Base-by-base conservation (phyloP, 2,113 vertebrate genomes). In the Piprites chloris region DNA sequence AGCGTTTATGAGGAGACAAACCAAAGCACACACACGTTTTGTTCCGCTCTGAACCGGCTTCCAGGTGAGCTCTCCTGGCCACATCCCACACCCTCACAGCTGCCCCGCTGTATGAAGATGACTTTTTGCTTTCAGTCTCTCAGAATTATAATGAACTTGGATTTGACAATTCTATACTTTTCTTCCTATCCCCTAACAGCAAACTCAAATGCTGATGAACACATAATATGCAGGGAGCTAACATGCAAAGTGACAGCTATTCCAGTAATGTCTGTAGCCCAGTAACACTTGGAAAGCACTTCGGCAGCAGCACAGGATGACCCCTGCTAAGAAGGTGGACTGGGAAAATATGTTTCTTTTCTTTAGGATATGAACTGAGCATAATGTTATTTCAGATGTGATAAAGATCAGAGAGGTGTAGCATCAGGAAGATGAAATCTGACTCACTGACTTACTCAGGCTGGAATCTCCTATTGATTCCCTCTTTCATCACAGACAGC, bases 401-500 rank as follows among this genome's bases (percentile, higher is more conserved):
- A 95, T 94, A 71, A 90, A 39, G 62, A 94, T 95, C 95, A 87
- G 93, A 56, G 68, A 72, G 85, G 55, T 33, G 63, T 23, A 93
- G 66, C 49, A 15, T 14, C 62, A 85, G 82, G 75, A 79, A 92
- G 93, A 95, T 95, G 92, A 95, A 95, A 82, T 72, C 75, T 90
- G 93, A 96, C 95, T 96, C 68, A 46, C 68, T 85, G 93, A 84
- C 78, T 96, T 74, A 59, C 59, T 84, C 44, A 88, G 90, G 86
- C 87, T 95, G 95, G 89, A 95, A 93, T 79, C 75, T 89, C 82
- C 83, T 75, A 84, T 85, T 49, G 89, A 97, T 96, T 95, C 59
- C 68, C 65, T 67, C 85, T 96, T 76, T 96, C 84, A 93, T 82
- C 79, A 53, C 82, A 85, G n/a, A 37, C 81, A 92, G 89, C 53